These are phyloP conservation scores for Opisthocomus hoazin DNA, from an alignment of 2,113 vertebrate species.

Conservation along the genomic window DNA sequence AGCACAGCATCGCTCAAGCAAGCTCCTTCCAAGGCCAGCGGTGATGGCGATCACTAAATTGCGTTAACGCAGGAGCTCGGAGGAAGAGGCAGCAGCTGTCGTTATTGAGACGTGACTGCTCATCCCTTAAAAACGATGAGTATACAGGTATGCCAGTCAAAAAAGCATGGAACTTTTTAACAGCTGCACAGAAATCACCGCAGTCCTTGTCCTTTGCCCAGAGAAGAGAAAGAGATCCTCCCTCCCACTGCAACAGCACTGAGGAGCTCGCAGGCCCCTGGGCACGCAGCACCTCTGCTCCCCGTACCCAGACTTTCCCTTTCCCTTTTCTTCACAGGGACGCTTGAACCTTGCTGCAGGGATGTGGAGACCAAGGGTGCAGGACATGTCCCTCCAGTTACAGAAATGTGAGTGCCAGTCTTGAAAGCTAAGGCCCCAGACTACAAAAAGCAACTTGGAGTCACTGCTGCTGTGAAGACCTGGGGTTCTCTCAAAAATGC, in stretches of 20 bases:
- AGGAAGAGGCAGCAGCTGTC: not conserved
- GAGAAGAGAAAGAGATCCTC: not conserved
- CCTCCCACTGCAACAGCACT: not conserved
- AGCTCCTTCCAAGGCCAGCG: not conserved
- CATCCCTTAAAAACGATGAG: not conserved
- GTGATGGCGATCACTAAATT: fast-evolving
- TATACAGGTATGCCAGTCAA: not conserved
- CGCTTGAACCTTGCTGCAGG: not conserved
- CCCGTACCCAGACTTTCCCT: not conserved
- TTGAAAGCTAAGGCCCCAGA: not conserved
- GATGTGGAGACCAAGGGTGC: not conserved
- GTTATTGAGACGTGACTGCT: not conserved
- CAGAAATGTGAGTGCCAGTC: not conserved
- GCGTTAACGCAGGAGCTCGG: not conserved
- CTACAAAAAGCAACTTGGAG: not conserved
- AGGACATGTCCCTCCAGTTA: not conserved
- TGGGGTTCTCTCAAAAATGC: not conserved
- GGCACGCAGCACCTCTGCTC: fast-evolving
- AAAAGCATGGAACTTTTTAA: not conserved
- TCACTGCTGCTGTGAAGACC: not conserved
- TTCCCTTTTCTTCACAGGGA: not conserved
- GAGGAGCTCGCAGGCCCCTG: fast-evolving
- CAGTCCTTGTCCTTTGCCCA: not conserved
- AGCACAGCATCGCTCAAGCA: not conserved
- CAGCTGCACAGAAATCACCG: not conserved